phyloP scores from a whole-genome alignment of 2,113 vertebrate genomes.

The Ciconia boyciana region DNA sequence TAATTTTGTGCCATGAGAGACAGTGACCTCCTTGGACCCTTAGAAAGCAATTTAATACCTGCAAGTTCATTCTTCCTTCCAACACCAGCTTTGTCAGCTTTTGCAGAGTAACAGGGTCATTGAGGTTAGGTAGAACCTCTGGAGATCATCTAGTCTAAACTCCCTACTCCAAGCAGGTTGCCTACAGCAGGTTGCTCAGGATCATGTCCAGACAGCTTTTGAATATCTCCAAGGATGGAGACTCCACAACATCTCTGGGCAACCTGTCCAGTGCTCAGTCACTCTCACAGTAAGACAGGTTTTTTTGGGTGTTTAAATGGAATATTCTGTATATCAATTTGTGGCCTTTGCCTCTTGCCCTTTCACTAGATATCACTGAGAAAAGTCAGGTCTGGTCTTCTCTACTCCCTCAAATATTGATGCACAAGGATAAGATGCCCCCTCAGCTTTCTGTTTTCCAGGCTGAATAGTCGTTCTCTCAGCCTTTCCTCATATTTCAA shows the following conservation, averaged over 20 bases:
- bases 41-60: background rate
- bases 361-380: background rate
- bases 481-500: background rate
- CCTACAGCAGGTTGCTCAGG: background rate
- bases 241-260: background rate
- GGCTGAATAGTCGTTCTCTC: background rate
- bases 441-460: background rate
- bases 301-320: background rate
- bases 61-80: background rate
- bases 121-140: background rate
- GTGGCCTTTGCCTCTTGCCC: background rate
- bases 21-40: background rate
- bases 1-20: background rate
- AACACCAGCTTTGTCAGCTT: background rate
- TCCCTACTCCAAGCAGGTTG: background rate
- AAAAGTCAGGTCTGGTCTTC: background rate
- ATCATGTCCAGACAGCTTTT: background rate
- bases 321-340: background rate
- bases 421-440: background rate
- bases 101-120: background rate
- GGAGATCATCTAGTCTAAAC: background rate
- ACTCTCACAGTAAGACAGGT: background rate
- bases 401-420: background rate
- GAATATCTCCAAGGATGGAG: background rate
- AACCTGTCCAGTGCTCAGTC: background rate